Percentiles rank a stretch among this genome's conserved stretches.
phyloP scores from a whole-genome alignment of 2,113 vertebrate genomes.

The Oxyruncus cristatus region DNA sequence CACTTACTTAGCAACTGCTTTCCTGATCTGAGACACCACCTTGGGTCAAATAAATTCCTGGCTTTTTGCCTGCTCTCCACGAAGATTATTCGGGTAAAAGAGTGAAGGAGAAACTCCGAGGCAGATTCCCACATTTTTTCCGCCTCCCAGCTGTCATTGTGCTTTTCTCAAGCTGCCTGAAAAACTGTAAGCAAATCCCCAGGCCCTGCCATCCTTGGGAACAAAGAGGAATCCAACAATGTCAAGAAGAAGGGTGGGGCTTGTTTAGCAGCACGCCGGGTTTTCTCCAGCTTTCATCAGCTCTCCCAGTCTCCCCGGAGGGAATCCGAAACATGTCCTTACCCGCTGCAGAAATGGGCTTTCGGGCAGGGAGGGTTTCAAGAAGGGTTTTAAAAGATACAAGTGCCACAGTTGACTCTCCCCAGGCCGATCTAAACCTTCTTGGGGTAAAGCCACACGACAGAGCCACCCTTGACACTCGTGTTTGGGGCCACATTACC shows the following conservation, averaged over 20 bases:
- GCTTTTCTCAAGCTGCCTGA: slow-evolving; percentile 4
- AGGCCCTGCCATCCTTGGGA: slow-evolving; percentile 1
- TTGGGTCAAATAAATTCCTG: slow-evolving; percentile 23
- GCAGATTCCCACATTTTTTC: slow-evolving; percentile 18
- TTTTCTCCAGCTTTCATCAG: slow-evolving; percentile 50
- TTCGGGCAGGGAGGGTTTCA: not conserved
- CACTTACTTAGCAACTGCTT: not conserved
- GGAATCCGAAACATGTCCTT: slow-evolving; percentile 51
- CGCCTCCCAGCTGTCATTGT: not conserved
- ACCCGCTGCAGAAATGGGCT: slow-evolving; percentile 32
- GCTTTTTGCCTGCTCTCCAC: not conserved
- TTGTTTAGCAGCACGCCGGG: not conserved
- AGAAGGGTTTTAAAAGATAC: not conserved
- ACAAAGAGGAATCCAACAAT: slow-evolving; percentile 40
- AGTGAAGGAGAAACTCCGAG: not conserved
- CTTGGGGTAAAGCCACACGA: not conserved
- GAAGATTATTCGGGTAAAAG: not conserved
- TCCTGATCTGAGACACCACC: not conserved
- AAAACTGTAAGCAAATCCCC: slow-evolving; percentile 30
- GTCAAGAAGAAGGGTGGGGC: slow-evolving; percentile 25
- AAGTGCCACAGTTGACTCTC: not conserved
- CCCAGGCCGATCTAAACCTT: not conserved
- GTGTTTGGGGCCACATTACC: not conserved
- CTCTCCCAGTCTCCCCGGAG: slow-evolving; percentile 51
- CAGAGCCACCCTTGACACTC: not conserved